Conservation (phyloP, 2,113 vertebrate genomes). For the Gymnogyps californianus region DNA sequence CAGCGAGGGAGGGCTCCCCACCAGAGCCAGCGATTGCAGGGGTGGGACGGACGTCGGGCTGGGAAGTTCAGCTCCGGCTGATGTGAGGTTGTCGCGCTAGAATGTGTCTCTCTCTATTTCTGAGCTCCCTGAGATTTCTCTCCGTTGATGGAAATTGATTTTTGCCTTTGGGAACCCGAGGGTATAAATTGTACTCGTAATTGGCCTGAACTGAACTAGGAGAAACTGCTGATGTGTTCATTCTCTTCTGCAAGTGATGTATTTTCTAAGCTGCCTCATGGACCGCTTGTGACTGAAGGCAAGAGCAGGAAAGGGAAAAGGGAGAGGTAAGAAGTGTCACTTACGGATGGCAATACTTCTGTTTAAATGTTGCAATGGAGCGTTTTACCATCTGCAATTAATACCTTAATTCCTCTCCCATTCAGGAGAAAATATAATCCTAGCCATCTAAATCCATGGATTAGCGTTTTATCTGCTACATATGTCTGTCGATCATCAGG, state of each 20-base stretch:
- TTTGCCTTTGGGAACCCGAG: constrained; percentile 67
- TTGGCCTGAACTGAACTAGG: constrained; percentile 64
- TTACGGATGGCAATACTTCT: neutral
- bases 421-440: neutral
- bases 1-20: neutral
- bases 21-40: neutral
- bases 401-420: neutral
- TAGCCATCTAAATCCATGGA: neutral
- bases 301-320: neutral
- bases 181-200: constrained; percentile 59
- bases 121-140: constrained; percentile 16
- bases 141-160: constrained; percentile 63
- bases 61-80: neutral
- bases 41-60: neutral
- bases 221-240: constrained; percentile 68
- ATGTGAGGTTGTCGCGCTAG: neutral
- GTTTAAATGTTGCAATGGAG: neutral
- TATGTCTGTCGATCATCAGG: neutral
- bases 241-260: constrained; percentile 24
- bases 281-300: neutral
- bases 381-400: neutral
- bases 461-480: neutral
- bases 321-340: neutral
- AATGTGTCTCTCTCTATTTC: constrained; percentile 34
- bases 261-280: constrained; percentile 15